Conservation (phyloP, 2,797 vertebrate species). For the Cossypha niveicapilla region DNA sequence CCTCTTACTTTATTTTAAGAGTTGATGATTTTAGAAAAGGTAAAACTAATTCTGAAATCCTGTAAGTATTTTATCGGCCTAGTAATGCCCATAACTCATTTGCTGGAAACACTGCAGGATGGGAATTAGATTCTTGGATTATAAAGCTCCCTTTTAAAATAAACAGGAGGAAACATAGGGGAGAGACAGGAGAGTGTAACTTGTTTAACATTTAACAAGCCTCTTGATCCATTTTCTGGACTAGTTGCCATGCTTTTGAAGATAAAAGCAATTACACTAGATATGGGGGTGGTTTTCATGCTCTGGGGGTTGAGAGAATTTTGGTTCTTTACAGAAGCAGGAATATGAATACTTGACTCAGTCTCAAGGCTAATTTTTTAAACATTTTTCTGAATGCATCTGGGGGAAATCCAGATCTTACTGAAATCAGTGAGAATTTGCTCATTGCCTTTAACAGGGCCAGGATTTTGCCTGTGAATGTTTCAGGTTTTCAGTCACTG, state of each 20-base stretch:
- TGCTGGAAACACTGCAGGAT: constrained; percentile 51
- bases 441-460: neutral
- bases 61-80: constrained; percentile 59
- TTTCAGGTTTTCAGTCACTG: neutral
- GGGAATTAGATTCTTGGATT: constrained; percentile 62
- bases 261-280: constrained; percentile 25
- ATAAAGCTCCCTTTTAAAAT: constrained; percentile 60
- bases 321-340: constrained; percentile 11
- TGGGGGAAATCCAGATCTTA: neutral
- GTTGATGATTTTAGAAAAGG: constrained; percentile 47
- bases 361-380: neutral
- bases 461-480: constrained; percentile 22
- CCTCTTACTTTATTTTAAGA: constrained; percentile 52
- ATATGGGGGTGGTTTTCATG: neutral
- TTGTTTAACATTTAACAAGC: constrained; percentile 65
- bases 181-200: constrained; percentile 29
- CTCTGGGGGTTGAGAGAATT: neutral
- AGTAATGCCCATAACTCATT: constrained; percentile 45
- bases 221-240: constrained; percentile 43
- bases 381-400: neutral
- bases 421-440: constrained; percentile 28
- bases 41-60: constrained; percentile 55
- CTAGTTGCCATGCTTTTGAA: constrained; percentile 39
- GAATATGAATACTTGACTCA: neutral
- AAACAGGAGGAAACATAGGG: constrained; percentile 58